Evolutionary conservation across 2,888 invertebrate genomes (phyloP).

Genomic region (Tolmerus cingulatus): DNA sequence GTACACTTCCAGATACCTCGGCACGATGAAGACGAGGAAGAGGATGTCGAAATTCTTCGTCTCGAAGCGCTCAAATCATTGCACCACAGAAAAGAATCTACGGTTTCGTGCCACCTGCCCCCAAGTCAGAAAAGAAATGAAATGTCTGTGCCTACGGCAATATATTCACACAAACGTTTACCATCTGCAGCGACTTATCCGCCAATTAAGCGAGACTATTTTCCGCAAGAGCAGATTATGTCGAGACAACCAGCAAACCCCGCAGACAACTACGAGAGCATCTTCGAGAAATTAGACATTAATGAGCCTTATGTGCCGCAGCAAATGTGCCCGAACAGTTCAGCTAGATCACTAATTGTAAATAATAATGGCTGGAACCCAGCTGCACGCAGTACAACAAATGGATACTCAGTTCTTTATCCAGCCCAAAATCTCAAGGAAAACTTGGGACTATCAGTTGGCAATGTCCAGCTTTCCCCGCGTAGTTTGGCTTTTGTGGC

Average conservation of each 20-base stretch:
- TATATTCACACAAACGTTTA: background rate
- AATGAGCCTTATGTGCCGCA: conserved; percentile 50
- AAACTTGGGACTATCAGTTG: background rate
- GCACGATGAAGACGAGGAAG: conserved; percentile 47
- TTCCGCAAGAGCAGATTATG: background rate
- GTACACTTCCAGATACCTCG: conserved; percentile 1
- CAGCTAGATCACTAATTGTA: background rate
- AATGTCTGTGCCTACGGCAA: background rate
- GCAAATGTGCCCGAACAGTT: conserved; percentile 37
- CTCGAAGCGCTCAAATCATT: conserved; percentile 50
- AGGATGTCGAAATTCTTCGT: conserved; percentile 51
- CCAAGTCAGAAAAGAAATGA: background rate
- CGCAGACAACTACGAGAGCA: background rate
- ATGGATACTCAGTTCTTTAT: conserved; percentile 35
- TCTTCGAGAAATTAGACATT: conserved; percentile 41
- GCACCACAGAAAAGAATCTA: conserved; percentile 47
- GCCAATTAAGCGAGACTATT: background rate
- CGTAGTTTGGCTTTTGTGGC: conserved; percentile 51
- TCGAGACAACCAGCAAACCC: background rate
- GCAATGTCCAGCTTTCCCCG: conserved; percentile 50
- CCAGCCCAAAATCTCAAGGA: conserved; percentile 23
- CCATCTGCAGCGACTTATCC: background rate
- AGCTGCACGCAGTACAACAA: background rate
- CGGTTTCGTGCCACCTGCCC: background rate
- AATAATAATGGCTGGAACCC: background rate